Evolutionary conservation across 2,888 invertebrate species (phyloP), one percentile per base, ranked within the genome.

Genomic region (Ernsta delagoae): DNA sequence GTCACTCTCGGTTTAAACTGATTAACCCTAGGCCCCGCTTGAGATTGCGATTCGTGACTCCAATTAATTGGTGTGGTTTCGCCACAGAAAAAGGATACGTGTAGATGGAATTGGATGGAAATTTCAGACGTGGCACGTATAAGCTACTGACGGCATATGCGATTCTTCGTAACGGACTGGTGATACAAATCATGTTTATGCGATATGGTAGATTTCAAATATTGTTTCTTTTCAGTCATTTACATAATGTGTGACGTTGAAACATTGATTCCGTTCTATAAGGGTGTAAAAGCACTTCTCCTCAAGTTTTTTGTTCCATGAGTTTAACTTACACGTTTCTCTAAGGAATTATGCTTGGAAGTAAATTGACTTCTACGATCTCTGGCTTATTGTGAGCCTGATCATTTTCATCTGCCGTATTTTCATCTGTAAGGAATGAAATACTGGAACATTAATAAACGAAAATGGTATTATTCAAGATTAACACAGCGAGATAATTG

Each of bases 21-120:
- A 68, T 68, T 68, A 68, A 68, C 68, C 68, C 68, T n/a, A 45
- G 48, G 62, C 62, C 31, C 57, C 24, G 62, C 31, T 57, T 63
- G 50, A 68, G 68, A 63, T 63, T 57, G 41, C 59, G 68, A 68
- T 59, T 68, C 68, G 68, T 68, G 68, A 68, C 68, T 68, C 68
- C 62, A 68, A 63, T 68, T 68, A 68, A 68, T 68, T 57, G 68
- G 62, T 68, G 68, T 62, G 62, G 68, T 68, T 68, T 36, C 4
- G 4, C 36, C 36, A 36, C 36, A 6, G 36, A 36, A 36, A 36
- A 36, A 6, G 36, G 36, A 36, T 36, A 4, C 5, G 36, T 36
- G 36, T 24, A 24, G 36, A 36, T 36, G 36, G 36, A 36, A 36
- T 36, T 36, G 36, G 6, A 5, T 39, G 4, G 4, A 39, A 39